Conservation (phyloP, 2,888 invertebrate genomes). For the Drosophila helvetica region DNA sequence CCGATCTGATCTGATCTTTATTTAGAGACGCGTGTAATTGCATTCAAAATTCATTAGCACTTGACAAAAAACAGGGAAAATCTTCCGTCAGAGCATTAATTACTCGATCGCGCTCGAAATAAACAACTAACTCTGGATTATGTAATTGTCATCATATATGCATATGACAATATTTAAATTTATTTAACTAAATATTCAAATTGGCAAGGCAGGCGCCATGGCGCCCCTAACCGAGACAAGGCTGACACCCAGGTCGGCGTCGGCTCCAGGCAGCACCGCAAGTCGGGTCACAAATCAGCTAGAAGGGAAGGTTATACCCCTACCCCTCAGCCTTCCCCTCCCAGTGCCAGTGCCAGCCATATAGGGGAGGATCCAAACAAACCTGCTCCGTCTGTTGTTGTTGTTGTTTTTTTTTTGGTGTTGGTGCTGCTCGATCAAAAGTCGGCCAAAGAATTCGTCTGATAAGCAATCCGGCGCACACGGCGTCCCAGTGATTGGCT, state of each 20-base stretch:
- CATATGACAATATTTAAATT: constrained; percentile 35
- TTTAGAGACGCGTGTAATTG: constrained; percentile 23
- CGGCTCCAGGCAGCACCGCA: constrained; percentile 10
- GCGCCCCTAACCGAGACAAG: constrained; percentile 36
- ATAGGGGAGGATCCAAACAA: background rate
- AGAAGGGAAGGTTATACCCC: constrained; percentile 22
- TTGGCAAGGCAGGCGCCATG: constrained; percentile 49
- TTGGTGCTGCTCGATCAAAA: background rate
- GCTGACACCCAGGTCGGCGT: constrained; percentile 38
- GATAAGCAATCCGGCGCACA: constrained; percentile 17
- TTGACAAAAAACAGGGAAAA: constrained; percentile 39
- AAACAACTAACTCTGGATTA: constrained; percentile 23
- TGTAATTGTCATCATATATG: constrained; percentile 7
- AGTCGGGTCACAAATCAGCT: constrained; percentile 39
- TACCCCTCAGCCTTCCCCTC: background rate
- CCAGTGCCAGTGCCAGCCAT: background rate
- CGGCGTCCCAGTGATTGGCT: constrained; percentile 17
- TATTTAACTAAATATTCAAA: constrained; percentile 48
- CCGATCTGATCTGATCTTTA: constrained; percentile 18
- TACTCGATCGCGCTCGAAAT: constrained; percentile 40
- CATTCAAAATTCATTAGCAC: constrained; percentile 44
- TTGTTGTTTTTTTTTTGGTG: background rate
- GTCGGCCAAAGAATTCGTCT: constrained; percentile 15
- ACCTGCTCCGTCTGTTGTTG: constrained; percentile 6
- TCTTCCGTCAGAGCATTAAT: constrained; percentile 74